phyloP scores from a whole-genome alignment of 2,888 invertebrate species.

The Eupithecia tripunctaria region DNA sequence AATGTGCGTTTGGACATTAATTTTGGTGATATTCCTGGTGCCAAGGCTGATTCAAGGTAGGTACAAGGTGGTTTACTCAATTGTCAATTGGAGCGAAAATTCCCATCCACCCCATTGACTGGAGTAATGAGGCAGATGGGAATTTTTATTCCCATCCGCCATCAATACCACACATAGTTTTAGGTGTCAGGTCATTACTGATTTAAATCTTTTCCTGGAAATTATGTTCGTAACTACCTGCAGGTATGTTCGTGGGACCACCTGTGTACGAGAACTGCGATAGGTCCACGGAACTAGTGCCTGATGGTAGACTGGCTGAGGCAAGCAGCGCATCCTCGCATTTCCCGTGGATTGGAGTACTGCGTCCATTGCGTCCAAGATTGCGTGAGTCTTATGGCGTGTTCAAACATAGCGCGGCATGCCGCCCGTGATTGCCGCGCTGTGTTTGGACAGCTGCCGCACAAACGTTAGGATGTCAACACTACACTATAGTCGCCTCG shows the following conservation, averaged over 20 bases:
- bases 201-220: too few species aligned
- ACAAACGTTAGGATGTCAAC: too few species aligned
- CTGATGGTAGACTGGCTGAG: neutral
- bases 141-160: too few species aligned
- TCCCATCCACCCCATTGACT: too few species aligned
- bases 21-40: neutral
- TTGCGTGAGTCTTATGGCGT: neutral
- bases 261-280: neutral
- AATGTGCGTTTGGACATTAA: neutral
- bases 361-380: neutral
- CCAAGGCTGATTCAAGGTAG: neutral
- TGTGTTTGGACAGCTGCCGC: too few species aligned
- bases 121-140: too few species aligned
- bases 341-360: slow-evolving; percentile 7
- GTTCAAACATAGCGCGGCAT: too few species aligned
- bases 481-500: too few species aligned
- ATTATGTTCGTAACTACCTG: neutral
- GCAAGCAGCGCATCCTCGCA: neutral
- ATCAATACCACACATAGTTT: too few species aligned
- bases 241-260: neutral
- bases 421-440: too few species aligned
- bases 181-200: too few species aligned
- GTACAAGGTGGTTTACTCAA: neutral
- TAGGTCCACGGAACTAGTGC: neutral
- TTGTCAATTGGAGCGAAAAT: too few species aligned